Base-by-base conservation (phyloP, 2,888 invertebrate species). In the Ellobium chinense region DNA sequence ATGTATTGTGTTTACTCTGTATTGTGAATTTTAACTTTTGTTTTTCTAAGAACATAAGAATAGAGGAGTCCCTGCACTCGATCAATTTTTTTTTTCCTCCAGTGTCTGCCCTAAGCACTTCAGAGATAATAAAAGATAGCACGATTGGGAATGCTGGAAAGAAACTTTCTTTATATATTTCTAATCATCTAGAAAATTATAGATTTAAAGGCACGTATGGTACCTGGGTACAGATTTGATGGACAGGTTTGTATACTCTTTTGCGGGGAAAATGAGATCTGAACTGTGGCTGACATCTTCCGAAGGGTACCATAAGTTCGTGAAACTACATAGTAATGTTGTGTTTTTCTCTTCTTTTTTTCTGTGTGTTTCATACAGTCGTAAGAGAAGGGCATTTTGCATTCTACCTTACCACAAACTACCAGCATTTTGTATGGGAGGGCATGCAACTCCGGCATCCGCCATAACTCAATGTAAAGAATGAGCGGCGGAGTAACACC, bases 321-420 rank as follows among this genome's bases (percentile, higher is more conserved):
- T 78, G 54, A 69, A 78, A 78, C 69, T 78, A 46, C 78, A 29
- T 80, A 66, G 75, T 80, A 80, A 80, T 80, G 73, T 69, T 75
- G 80, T 80, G 69, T 75, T 80, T 72, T 80, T 66, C 58, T 66
- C 69, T 77, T 75, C 72, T 80, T 80, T 80, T 80, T 80, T 74
- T 80, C 75, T 80, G 75, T 80, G 75, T 80, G 65, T 80, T 75
- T 75, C 68, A 80, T 80, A 68, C 75, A 80, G 80, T 80, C 66
- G 58, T 80, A 80, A 80, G 80, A 75, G 80, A 75, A 75, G 75
- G 46, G 68, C 69, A 70, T 75, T 62, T 69, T 74, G 80, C 80
- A 74, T 69, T 62, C 69, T 78, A 72, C 78, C 72, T 60, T 68
- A 70, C 78, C 78, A 65, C 79, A 80, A 74, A 80, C 78, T 54